Conservation (phyloP, 2,797 vertebrate genomes). For the Gorsachius magnificus region DNA sequence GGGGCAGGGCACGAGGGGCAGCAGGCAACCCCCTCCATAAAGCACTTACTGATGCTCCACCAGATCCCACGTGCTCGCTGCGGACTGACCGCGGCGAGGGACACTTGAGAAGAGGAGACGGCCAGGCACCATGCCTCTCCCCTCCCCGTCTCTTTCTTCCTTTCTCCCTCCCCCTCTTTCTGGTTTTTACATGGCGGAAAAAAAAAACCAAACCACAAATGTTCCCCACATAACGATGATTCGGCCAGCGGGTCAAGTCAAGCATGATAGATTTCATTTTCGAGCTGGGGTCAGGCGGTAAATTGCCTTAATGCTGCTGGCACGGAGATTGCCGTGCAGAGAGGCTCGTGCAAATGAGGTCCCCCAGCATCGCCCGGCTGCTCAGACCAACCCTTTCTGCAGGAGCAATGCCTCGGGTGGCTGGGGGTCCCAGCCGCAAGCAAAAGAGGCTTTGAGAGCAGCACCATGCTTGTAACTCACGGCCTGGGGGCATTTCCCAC, state of each 20-base stretch:
- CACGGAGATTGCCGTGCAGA: accelerated
- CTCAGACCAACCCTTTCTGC: not conserved
- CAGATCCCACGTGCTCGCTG: accelerated
- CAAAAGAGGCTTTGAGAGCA: not conserved
- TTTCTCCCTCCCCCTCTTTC: not conserved
- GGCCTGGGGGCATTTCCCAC: not conserved
- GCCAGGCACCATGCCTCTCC: not conserved
- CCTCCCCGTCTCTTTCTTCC: not conserved
- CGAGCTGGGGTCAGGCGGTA: not conserved
- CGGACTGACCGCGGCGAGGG: accelerated
- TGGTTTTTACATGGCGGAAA: not conserved
- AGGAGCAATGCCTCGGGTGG: accelerated
- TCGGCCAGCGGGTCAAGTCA: not conserved
- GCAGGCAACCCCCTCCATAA: not conserved
- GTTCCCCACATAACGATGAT: not conserved
- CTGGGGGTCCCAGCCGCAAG: accelerated
- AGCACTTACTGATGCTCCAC: not conserved
- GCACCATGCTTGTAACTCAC: not conserved
- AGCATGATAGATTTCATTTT: conserved; percentile 17
- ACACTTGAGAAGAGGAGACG: not conserved
- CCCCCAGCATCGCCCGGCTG: not conserved
- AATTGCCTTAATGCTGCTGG: conserved; percentile 16
- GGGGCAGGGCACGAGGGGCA: not conserved
- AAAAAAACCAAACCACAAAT: too few species aligned
- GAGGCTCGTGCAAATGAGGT: not conserved